Evolutionary conservation across 2,888 invertebrate species (phyloP), one percentile per base, ranked within the genome.

Genomic region (Lobophora halterata): DNA sequence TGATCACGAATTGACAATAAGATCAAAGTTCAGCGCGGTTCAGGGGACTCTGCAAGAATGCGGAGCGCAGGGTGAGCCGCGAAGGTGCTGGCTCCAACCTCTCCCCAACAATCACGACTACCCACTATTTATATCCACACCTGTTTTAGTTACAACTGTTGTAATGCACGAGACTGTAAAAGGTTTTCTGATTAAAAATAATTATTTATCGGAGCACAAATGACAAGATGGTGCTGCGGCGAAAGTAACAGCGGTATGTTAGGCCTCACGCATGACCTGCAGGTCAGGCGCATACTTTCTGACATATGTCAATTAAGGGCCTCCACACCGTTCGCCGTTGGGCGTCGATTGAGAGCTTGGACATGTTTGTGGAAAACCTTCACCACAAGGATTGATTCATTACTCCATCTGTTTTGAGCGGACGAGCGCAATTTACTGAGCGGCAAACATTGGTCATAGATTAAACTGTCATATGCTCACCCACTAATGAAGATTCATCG

Each of bases 251-350:
- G 59, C 59, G 72, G 79, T 77, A 76, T 76, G 75, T 68, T 63
- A 76, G 75, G 74, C 69, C 79, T 79, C 80, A 80, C 81, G 78
- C 76, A 70, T 79, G 86, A 86, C 85, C 86, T 52, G 35, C 52
- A 58, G 86, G 86, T 86, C 86, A 81, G 37, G 68, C 69, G 79
- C 69, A 74, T 79, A 79, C 75, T 79, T 77, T 79, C 83, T 85
- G 86, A 85, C 86, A 86, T 75, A 81, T 85, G 86, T 87, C 86
- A 87, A 87, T 86, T 86, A 87, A 79, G 77, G 69, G 68, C 69
- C 73, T 76, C 72, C 65, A 17, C 33, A 13, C 34, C 42, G 42
- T 26, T 71, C 68, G 73, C 79, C 71, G 72, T 70, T 58, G 69
- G 76, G 69, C 73, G 74, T 69, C 69, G 78, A 83, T 86, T 80